Evolutionary conservation across 2,797 vertebrate species (phyloP).

Genomic region (Melanogrammus aeglefinus): DNA sequence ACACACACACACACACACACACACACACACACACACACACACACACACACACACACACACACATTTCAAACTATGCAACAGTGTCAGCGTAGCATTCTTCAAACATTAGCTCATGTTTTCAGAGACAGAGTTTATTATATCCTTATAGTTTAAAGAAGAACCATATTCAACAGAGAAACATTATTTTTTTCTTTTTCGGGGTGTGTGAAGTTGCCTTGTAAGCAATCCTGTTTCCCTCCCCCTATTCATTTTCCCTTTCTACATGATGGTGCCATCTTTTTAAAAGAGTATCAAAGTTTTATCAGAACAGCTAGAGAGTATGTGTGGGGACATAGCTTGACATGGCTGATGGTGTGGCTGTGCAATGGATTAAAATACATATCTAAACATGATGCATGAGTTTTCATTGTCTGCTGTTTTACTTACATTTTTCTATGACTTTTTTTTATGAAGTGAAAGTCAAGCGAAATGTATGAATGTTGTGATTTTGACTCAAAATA

Average conservation of each 20-base stretch:
- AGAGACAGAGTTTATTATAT: constrained; percentile 65
- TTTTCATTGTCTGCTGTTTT: constrained; percentile 26
- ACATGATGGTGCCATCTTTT: constrained; percentile 70
- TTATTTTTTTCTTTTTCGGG: constrained; percentile 30
- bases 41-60: background rate
- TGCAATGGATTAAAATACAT: constrained; percentile 50
- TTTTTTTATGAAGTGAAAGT: background rate
- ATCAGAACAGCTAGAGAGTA: constrained; percentile 46
- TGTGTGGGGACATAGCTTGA: constrained; percentile 48
- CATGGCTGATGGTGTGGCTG: constrained; percentile 57
- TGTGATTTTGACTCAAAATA: background rate
- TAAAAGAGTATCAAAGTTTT: constrained; percentile 64
- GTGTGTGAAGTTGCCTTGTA: constrained; percentile 51
- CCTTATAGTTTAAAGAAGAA: constrained; percentile 48
- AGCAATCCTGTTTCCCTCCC: constrained; percentile 11
- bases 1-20: background rate
- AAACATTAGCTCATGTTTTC: constrained; percentile 44
- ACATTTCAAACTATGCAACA: constrained; percentile 68
- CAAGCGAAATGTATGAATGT: background rate
- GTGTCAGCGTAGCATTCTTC: constrained; percentile 53
- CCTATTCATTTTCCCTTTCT: constrained; percentile 47
- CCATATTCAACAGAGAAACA: constrained; percentile 59
- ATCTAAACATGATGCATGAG: constrained; percentile 43
- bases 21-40: constrained; percentile 17
- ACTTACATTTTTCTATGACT: background rate